Percentiles rank a stretch among this genome's conserved stretches.
Evolutionary conservation across 2,888 invertebrate species (phyloP).

Genomic region (Hermodice carunculata): DNA sequence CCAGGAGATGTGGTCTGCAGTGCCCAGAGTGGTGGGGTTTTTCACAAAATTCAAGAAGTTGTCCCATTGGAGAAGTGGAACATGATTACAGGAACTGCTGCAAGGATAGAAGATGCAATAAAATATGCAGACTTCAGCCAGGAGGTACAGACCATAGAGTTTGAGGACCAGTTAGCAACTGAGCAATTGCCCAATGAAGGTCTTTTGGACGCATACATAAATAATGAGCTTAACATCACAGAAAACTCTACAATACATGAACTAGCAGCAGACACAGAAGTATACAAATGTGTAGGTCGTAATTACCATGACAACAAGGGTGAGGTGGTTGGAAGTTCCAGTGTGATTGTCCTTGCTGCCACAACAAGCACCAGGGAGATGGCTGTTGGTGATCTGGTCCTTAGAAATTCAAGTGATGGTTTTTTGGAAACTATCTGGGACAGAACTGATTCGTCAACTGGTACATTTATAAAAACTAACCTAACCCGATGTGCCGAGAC

Average conservation of each 20-base stretch:
- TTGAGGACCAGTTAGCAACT: background rate
- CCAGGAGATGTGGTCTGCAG: background rate
- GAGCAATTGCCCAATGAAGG: background rate
- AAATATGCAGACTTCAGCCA: slow-evolving; percentile 5
- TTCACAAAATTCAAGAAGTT: background rate
- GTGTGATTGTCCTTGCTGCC: background rate
- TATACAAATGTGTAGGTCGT: background rate
- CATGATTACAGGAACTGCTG: background rate
- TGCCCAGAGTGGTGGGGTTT: background rate
- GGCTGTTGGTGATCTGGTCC: background rate
- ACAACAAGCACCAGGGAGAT: background rate
- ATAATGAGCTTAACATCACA: background rate
- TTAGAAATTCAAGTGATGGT: background rate
- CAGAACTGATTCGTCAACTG: no score
- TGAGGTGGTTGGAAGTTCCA: background rate
- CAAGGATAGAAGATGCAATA: background rate
- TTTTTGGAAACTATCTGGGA: background rate
- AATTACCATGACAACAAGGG: background rate
- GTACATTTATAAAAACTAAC: no score
- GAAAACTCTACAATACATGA: background rate
- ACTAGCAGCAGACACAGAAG: background rate
- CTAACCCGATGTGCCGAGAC: no score
- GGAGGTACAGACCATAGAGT: background rate
- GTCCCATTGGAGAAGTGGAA: background rate
- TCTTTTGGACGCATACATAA: background rate